Conservation (phyloP, 2,113 vertebrate species). For the Hypocryptadius cinnamomeus region DNA sequence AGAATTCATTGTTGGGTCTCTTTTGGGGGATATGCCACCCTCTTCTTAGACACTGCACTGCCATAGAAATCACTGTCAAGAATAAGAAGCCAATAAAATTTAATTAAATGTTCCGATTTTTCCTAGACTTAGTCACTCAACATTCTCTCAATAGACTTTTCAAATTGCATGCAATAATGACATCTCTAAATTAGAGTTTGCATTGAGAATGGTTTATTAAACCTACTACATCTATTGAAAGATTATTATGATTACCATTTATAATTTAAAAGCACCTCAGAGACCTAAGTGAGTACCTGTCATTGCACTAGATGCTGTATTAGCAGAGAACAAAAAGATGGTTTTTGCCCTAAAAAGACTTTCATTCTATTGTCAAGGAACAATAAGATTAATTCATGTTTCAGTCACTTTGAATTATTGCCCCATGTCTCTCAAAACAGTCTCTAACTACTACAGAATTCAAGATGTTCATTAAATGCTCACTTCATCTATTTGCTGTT, state of each 20-base stretch:
- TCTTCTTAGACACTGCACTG: not conserved
- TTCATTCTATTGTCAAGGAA: not conserved
- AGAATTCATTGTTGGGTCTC: not conserved
- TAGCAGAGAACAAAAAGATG: not conserved
- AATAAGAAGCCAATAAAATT: not conserved
- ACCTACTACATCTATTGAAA: not conserved
- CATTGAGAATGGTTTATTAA: constrained; percentile 6
- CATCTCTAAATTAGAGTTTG: not conserved
- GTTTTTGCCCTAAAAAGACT: not conserved
- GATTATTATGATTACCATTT: not conserved
- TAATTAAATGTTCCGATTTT: not conserved
- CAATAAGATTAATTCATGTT: not conserved
- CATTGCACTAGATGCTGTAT: not conserved
- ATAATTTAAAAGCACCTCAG: constrained; percentile 1
- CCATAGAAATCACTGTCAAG: not conserved
- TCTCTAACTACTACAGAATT: not conserved
- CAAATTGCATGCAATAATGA: not conserved
- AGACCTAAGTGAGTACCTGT: not conserved
- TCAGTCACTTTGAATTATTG: not conserved
- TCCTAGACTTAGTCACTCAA: not conserved
- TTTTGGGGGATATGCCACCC: not conserved
- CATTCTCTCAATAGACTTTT: not conserved
- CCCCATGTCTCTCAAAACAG: not conserved
- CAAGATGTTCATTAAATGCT: not conserved
- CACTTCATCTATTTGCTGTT: not conserved